These are phyloP conservation scores for Hetaerina americana DNA, from an alignment of 1,140 invertebrate species.

Conservation along the genomic window DNA sequence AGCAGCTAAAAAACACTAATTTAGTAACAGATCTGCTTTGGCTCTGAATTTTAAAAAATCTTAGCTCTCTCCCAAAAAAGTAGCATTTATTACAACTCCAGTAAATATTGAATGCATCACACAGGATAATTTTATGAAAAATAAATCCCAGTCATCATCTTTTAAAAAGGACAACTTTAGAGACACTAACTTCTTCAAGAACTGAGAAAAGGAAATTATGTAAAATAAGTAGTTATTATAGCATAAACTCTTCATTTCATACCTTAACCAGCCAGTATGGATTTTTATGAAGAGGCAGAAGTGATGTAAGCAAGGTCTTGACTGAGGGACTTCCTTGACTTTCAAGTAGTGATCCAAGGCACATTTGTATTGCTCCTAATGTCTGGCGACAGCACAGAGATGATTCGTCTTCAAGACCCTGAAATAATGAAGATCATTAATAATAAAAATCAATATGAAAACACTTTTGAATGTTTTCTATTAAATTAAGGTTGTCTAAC, in stretches of 20 bases:
- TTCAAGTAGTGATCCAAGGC: slow-evolving; percentile 44
- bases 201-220: slow-evolving; percentile 26
- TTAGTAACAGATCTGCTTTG: too few species aligned
- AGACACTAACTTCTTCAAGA: slow-evolving; percentile 4
- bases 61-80: too few species aligned
- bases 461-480: not conserved
- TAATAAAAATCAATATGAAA: not conserved
- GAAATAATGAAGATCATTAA: slow-evolving; percentile 20
- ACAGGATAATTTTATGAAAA: too few species aligned
- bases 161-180: not conserved
- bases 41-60: too few species aligned
- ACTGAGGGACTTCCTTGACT: slow-evolving; percentile 37
- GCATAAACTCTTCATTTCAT: slow-evolving; percentile 23
- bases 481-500: too few species aligned
- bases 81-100: too few species aligned
- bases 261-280: slow-evolving; percentile 81
- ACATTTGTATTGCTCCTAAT: slow-evolving; percentile 39
- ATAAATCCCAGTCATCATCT: not conserved
- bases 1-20: too few species aligned
- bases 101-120: too few species aligned
- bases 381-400: slow-evolving; percentile 52
- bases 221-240: slow-evolving; percentile 24
- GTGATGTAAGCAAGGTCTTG: slow-evolving; percentile 40
- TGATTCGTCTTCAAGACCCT: slow-evolving; percentile 55
- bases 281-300: slow-evolving; percentile 52